Conservation (phyloP, 2,113 vertebrate species). For the Copsychus sechellarum region DNA sequence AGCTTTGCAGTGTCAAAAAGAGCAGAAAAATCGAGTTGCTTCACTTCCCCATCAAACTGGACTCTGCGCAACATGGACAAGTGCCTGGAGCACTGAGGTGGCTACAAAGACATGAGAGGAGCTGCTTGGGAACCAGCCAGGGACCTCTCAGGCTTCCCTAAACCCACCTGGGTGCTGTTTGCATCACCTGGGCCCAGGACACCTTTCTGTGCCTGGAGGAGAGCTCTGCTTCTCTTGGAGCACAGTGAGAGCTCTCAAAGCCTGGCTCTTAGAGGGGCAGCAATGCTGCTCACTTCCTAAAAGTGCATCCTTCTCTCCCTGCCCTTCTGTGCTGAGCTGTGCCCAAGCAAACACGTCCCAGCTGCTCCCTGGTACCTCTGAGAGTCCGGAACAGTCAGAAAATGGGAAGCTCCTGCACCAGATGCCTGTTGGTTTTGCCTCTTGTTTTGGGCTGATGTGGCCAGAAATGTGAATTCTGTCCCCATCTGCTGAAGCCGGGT, state of each 20-base stretch:
- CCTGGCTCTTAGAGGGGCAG: background rate
- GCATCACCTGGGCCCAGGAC: background rate
- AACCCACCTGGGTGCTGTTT: fast-evolving
- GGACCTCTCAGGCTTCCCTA: background rate
- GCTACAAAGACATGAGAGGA: background rate
- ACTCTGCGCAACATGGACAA: background rate
- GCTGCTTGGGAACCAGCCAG: background rate
- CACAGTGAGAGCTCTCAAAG: fast-evolving
- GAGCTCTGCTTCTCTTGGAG: background rate
- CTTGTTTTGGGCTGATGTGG: no score
- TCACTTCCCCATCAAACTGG: background rate
- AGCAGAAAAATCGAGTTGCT: background rate
- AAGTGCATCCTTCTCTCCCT: background rate
- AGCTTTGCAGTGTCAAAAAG: background rate
- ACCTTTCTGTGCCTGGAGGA: fast-evolving
- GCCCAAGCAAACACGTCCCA: background rate
- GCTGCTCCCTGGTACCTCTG: background rate
- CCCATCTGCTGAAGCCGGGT: no score
- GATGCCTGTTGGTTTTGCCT: background rate
- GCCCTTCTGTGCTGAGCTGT: background rate
- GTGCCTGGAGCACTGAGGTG: background rate
- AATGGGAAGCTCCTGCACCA: background rate
- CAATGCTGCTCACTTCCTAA: background rate
- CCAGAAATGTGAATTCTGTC: no score
- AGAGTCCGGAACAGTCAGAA: background rate